Evolutionary conservation across 2,113 vertebrate species (phyloP).

Genomic region (Lycaon pictus): DNA sequence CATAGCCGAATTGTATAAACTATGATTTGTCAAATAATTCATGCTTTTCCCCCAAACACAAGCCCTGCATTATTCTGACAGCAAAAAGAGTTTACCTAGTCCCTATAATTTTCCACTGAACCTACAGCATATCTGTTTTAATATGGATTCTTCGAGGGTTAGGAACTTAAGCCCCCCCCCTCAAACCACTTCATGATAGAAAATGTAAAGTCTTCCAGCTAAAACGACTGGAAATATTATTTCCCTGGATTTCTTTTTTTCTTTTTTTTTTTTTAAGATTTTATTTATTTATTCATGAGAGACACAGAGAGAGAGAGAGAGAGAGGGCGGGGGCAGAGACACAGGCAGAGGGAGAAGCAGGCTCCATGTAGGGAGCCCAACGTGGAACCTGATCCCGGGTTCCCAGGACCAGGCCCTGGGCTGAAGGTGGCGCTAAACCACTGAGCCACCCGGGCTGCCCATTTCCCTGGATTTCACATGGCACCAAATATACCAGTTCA

Average conservation of each 20-base stretch:
- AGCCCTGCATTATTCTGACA: slow-evolving; percentile 69
- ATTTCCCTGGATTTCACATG: slow-evolving; percentile 2
- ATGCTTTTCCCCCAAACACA: slow-evolving; percentile 61
- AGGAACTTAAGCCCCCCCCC: slow-evolving; percentile 21
- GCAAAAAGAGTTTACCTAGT: slow-evolving; percentile 40
- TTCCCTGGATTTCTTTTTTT: neutral
- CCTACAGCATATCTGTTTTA: slow-evolving; percentile 46
- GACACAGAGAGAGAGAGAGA: too few species aligned
- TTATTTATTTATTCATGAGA: too few species aligned
- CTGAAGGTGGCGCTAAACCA: too few species aligned
- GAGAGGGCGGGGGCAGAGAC: too few species aligned
- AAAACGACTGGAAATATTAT: neutral
- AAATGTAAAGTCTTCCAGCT: slow-evolving; percentile 45
- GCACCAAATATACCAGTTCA: neutral
- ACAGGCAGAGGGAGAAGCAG: too few species aligned
- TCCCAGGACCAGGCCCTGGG: too few species aligned
- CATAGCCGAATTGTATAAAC: slow-evolving; percentile 73
- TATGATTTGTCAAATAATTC: slow-evolving; percentile 77
- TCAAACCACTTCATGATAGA: slow-evolving; percentile 27
- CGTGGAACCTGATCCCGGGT: too few species aligned
- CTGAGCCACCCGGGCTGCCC: neutral
- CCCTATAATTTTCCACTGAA: slow-evolving; percentile 69
- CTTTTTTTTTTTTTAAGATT: too few species aligned
- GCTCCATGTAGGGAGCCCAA: too few species aligned
- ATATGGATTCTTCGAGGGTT: slow-evolving; percentile 46